A percentile compares a stretch with the other conserved stretches of the same genome.
These are phyloP conservation scores for Crotophaga sulcirostris DNA, from an alignment of 2,113 vertebrate genomes.

Conservation along the genomic window DNA sequence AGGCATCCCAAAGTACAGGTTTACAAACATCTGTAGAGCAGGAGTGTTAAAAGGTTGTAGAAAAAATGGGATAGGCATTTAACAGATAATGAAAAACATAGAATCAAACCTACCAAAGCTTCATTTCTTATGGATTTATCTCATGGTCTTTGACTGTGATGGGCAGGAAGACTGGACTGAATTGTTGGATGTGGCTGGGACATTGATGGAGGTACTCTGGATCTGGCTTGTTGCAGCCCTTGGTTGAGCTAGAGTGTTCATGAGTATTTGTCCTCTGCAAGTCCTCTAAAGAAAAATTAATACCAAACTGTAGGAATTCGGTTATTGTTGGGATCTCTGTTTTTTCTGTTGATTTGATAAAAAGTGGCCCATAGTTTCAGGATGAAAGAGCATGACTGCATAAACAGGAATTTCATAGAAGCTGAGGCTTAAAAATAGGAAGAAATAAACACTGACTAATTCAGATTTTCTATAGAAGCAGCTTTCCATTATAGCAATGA, in stretches of 20 bases:
- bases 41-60: neutral
- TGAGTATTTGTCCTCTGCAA: neutral
- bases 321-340: neutral
- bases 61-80: neutral
- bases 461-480: neutral
- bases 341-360: neutral
- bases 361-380: neutral
- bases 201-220: neutral
- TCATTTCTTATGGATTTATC: neutral
- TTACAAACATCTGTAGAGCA: neutral
- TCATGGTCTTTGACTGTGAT: neutral
- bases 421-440: neutral
- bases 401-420: neutral
- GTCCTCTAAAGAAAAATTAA: neutral
- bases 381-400: neutral
- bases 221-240: neutral
- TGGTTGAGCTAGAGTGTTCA: neutral
- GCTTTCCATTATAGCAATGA: neutral
- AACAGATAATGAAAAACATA: neutral
- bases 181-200: neutral
- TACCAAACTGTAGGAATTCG: neutral
- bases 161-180: neutral
- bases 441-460: neutral
- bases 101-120: neutral
- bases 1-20: neutral